These are phyloP conservation scores for Chaunax sp. DNA, from an alignment of 2,797 vertebrate species.

Conservation along the genomic window DNA sequence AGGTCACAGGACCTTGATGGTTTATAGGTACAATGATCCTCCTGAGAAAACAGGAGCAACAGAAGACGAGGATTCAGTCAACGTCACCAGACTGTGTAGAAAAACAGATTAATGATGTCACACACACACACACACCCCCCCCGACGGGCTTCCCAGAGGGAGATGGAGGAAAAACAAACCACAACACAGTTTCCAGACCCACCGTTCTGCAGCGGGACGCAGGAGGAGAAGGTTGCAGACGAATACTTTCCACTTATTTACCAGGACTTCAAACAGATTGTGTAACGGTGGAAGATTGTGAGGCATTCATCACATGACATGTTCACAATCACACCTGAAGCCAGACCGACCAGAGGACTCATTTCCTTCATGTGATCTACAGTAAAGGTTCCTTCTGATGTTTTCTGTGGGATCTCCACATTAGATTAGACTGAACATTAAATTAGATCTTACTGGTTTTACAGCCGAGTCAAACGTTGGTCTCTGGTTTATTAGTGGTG, in stretches of 20 bases:
- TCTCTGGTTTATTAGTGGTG: too few relatives aligned
- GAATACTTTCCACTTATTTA: conserved; percentile 83
- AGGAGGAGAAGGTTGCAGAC: conserved; percentile 60
- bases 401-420: too few relatives aligned
- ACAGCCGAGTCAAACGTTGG: too few relatives aligned
- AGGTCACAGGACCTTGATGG: neutral
- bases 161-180: conserved; percentile 66
- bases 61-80: too few relatives aligned
- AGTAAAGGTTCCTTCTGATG: too few relatives aligned
- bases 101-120: conserved; percentile 19
- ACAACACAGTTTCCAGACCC: conserved; percentile 76
- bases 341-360: too few relatives aligned
- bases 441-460: too few relatives aligned
- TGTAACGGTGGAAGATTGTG: conserved; percentile 53
- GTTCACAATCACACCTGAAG: too few relatives aligned
- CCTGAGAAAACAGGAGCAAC: neutral
- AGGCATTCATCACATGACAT: conserved; percentile 42
- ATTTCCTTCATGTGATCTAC: too few relatives aligned
- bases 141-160: conserved; percentile 48
- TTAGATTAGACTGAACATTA: too few relatives aligned
- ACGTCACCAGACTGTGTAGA: conserved; percentile 13
- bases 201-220: conserved; percentile 42
- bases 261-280: conserved; percentile 76
- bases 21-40: neutral
- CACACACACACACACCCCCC: conserved; percentile 8